Conservation (phyloP, 1,140 invertebrate genomes). For the Heliconius himera region DNA sequence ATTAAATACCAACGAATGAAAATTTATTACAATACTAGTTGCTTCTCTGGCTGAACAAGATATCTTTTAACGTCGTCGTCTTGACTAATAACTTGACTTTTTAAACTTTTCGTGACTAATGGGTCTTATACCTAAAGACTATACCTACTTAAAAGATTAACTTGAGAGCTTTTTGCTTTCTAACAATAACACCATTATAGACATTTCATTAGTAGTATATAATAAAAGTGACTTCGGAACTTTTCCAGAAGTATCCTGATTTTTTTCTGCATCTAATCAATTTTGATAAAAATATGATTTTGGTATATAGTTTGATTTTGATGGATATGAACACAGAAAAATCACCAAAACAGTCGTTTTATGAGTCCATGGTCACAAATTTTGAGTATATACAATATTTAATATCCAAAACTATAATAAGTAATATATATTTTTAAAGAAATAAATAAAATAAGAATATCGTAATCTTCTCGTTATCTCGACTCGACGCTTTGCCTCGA, state of each 20-base stretch:
- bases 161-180: slow-evolving; percentile 25
- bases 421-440: too few relatives aligned
- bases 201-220: slow-evolving; percentile 11
- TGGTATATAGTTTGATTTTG: neutral
- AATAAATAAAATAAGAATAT: too few relatives aligned
- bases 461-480: too few relatives aligned
- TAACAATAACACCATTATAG: slow-evolving; percentile 21
- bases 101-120: slow-evolving; percentile 31
- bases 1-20: neutral
- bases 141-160: slow-evolving; percentile 31
- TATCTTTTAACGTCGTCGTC: neutral
- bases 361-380: too few relatives aligned
- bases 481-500: too few relatives aligned
- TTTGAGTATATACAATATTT: too few relatives aligned
- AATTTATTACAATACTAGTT: neutral
- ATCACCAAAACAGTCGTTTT: too few relatives aligned
- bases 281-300: neutral
- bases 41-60: neutral
- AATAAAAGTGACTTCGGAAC: neutral
- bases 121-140: slow-evolving; percentile 33
- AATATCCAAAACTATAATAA: too few relatives aligned
- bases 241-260: neutral
- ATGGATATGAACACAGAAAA: neutral
- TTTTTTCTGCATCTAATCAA: neutral
- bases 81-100: slow-evolving; percentile 28